Evolutionary conservation across 2,888 invertebrate genomes (phyloP).

Genomic region (Lacanobia wlatinum): DNA sequence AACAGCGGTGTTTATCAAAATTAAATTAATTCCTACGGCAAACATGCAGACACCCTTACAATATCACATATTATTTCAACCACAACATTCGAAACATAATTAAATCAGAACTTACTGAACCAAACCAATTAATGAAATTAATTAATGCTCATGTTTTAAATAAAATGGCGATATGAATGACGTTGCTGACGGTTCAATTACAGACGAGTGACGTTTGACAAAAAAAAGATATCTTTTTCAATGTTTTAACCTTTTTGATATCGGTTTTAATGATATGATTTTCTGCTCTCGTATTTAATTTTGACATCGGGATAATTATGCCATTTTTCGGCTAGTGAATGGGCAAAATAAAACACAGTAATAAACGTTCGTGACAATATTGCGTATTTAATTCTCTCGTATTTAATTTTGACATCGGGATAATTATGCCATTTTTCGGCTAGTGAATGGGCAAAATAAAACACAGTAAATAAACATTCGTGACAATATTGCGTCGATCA

Average conservation of each 20-base stretch:
- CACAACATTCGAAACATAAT: conserved; percentile 18
- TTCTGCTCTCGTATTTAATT: conserved; percentile 1
- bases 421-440: background rate
- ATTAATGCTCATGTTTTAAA: conserved; percentile 44
- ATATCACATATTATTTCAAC: conserved; percentile 23
- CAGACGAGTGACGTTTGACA: conserved; percentile 13
- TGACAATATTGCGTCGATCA: conserved; percentile 29
- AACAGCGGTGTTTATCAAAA: background rate
- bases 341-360: conserved; percentile 4
- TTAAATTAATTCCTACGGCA: background rate
- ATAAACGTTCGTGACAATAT: conserved; percentile 9
- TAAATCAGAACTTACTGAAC: conserved; percentile 31
- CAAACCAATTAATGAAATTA: conserved; percentile 41
- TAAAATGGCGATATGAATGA: conserved; percentile 22
- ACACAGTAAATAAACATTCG: conserved; percentile 7
- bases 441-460: conserved; percentile 2
- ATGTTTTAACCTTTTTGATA: background rate
- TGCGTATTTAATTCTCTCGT: too few relatives aligned
- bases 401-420: background rate
- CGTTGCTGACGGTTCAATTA: conserved; percentile 34
- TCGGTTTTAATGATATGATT: background rate
- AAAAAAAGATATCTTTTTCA: background rate
- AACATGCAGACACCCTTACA: background rate
- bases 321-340: background rate
- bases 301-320: background rate